These are phyloP conservation scores for Hippocampus mohnikei DNA, from an alignment of 2,113 vertebrate genomes.

Conservation along the genomic window DNA sequence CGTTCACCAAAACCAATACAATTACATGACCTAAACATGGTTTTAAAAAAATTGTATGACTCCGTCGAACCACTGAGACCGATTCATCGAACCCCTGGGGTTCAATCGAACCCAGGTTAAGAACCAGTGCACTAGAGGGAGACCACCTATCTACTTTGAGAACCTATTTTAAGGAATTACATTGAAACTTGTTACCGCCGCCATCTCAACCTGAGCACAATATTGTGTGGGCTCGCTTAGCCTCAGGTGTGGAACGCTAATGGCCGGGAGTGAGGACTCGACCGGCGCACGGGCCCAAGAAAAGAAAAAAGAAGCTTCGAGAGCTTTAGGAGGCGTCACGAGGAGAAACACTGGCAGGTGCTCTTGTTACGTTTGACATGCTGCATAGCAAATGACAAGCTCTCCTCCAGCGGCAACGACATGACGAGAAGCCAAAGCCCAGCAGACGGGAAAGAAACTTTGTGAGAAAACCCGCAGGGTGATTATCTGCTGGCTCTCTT, in stretches of 20 bases:
- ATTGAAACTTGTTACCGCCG: not conserved
- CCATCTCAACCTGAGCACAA: constrained; percentile 13
- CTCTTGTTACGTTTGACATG: constrained; percentile 38
- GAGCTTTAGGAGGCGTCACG: constrained; percentile 34
- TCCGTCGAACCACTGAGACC: too few relatives aligned
- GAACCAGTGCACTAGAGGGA: too few relatives aligned
- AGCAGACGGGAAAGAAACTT: constrained; percentile 25
- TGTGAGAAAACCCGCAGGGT: not conserved
- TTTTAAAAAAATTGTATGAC: too few relatives aligned
- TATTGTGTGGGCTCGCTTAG: constrained; percentile 50
- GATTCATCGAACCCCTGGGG: too few relatives aligned
- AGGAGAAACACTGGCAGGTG: constrained; percentile 35
- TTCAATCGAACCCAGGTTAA: too few relatives aligned
- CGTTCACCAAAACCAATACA: too few relatives aligned
- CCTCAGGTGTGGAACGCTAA: constrained; percentile 60
- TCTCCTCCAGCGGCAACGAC: constrained; percentile 30
- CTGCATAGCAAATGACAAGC: constrained; percentile 20
- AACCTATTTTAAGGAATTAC: not conserved
- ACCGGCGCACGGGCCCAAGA: constrained; percentile 29
- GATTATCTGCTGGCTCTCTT: constrained; percentile 2
- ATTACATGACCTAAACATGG: too few relatives aligned
- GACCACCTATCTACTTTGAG: too few relatives aligned
- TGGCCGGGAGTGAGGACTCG: constrained; percentile 54
- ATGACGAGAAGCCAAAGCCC: constrained; percentile 27
- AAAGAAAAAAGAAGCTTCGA: constrained; percentile 38